Percentiles rank a stretch among this genome's conserved stretches.
phyloP scores from a whole-genome alignment of 2,888 invertebrate genomes.

The Watsonalla cultraria region DNA sequence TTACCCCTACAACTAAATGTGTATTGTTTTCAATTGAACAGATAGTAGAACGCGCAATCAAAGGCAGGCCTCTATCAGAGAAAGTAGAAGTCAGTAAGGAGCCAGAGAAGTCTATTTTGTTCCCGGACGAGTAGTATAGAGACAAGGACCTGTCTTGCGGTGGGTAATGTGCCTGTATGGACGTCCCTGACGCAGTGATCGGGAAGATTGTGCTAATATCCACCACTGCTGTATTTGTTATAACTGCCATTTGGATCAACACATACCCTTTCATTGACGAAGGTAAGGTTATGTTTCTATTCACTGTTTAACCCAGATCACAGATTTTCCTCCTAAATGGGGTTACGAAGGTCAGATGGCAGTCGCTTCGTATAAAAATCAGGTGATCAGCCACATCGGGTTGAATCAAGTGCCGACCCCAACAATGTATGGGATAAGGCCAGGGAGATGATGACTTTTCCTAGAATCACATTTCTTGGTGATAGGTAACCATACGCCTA shows the following conservation, averaged over 20 bases:
- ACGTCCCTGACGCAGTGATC: slow-evolving; percentile 73
- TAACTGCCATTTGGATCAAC: slow-evolving; percentile 83
- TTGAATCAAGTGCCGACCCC: too few relatives aligned
- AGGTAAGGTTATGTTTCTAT: slow-evolving; percentile 49
- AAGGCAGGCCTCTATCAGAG: slow-evolving; percentile 64
- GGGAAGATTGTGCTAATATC: slow-evolving; percentile 79
- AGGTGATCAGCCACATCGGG: too few relatives aligned
- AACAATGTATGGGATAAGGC: too few relatives aligned
- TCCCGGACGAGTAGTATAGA: slow-evolving; percentile 83
- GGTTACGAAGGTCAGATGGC: too few relatives aligned
- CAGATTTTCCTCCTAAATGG: too few relatives aligned
- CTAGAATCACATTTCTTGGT: slow-evolving; percentile 16
- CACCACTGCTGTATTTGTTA: slow-evolving; percentile 71
- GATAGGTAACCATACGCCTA: too few relatives aligned
- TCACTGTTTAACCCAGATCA: too few relatives aligned
- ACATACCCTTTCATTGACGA: slow-evolving; percentile 83
- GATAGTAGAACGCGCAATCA: slow-evolving; percentile 79
- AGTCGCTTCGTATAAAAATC: too few relatives aligned
- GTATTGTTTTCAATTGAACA: slow-evolving; percentile 33
- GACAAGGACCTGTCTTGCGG: slow-evolving; percentile 80
- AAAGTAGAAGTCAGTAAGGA: slow-evolving; percentile 55
- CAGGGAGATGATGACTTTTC: too few relatives aligned
- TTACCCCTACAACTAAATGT: background rate
- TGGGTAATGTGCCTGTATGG: slow-evolving; percentile 50
- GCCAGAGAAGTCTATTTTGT: slow-evolving; percentile 77